Conservation (phyloP, 2,113 vertebrate species). For the Saccopteryx bilineata region DNA sequence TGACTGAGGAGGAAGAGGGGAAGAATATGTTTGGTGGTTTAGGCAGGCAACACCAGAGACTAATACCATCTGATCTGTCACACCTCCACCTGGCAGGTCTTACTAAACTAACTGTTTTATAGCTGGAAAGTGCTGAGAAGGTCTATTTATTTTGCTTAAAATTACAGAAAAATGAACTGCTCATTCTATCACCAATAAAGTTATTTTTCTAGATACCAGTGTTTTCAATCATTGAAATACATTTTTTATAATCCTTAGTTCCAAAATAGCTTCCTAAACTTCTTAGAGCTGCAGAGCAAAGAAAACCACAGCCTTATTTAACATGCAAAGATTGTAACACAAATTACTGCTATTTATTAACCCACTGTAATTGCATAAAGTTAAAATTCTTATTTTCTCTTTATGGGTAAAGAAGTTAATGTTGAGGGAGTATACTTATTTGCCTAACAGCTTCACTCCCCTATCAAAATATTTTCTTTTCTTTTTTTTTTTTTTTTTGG, state of each 20-base stretch:
- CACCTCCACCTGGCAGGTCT: not conserved
- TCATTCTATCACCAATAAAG: not conserved
- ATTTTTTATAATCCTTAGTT: not conserved
- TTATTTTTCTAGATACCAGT: not conserved
- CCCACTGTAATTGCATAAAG: conserved; percentile 45
- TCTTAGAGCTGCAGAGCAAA: not conserved
- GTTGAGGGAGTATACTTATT: not conserved
- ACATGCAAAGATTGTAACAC: not conserved
- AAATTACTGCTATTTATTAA: conserved; percentile 50
- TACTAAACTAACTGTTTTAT: not conserved
- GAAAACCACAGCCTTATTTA: not conserved
- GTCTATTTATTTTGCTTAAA: not conserved
- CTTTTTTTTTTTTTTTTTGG: not conserved
- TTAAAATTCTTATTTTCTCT: not conserved
- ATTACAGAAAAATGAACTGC: not conserved
- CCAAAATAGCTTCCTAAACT: conserved; percentile 16
- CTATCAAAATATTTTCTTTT: conserved; percentile 15
- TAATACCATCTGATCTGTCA: not conserved
- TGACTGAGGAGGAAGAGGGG: not conserved
- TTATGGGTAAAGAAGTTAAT: not conserved
- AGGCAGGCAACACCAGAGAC: not conserved
- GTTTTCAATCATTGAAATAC: not conserved
- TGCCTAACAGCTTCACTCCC: not conserved
- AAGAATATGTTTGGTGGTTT: not conserved
- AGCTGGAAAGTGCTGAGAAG: not conserved